A percentile compares a stretch with the other conserved stretches of the same genome.
Conservation (phyloP, 2,888 invertebrate species). For the Mactromeris polynyma region DNA sequence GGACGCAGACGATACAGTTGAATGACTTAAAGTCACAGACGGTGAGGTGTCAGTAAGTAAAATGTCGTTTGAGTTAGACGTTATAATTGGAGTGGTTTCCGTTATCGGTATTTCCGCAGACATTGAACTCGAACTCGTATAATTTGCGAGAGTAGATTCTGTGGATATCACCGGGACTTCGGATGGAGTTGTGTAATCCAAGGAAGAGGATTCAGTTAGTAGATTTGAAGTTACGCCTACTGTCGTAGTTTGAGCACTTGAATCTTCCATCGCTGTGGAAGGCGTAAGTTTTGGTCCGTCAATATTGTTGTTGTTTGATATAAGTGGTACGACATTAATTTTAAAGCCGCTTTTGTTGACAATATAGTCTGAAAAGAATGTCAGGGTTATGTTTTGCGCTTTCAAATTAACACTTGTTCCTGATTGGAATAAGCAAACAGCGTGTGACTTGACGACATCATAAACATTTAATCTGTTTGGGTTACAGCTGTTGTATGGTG, state of each 20-base stretch:
- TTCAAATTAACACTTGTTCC: neutral
- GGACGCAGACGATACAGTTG: neutral
- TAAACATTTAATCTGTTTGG: constrained; percentile 2
- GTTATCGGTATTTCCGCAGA: neutral
- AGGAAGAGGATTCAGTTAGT: neutral
- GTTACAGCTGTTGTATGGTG: neutral
- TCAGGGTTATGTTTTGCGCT: neutral
- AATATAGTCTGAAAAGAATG: constrained; percentile 4
- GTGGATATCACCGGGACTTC: neutral
- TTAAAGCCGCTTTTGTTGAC: constrained; percentile 13
- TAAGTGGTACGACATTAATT: neutral
- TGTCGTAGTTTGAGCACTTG: neutral
- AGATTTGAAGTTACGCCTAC: neutral
- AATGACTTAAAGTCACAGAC: neutral
- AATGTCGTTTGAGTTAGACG: neutral
- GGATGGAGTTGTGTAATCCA: neutral
- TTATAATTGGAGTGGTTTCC: no score
- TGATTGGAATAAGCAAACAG: neutral
- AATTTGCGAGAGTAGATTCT: neutral
- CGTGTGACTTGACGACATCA: neutral
- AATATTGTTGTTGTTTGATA: neutral
- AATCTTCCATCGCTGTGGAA: neutral
- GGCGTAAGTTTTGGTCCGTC: neutral
- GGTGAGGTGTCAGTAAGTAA: neutral
- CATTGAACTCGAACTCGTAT: neutral